Percentiles rank a stretch among this genome's conserved stretches.
Conservation (phyloP, 2,888 invertebrate genomes). For the Hartigia nigra region DNA sequence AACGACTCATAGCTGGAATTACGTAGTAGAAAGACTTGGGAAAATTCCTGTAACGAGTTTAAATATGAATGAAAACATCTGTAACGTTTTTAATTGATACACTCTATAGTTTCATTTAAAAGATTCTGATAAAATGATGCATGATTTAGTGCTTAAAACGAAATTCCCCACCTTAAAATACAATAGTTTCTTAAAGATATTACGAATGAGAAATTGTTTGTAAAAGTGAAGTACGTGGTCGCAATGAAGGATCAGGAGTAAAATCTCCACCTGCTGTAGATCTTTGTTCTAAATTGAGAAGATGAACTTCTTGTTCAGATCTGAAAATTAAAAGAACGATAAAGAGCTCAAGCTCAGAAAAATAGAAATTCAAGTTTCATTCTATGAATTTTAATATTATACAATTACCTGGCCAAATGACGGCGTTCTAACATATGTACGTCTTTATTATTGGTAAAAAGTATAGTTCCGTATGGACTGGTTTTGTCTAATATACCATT, state of each 20-base stretch:
- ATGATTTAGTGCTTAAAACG: no score
- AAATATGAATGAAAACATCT: no score
- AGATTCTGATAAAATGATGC: no score
- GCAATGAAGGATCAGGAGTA: constrained; percentile 67
- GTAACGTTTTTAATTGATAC: no score
- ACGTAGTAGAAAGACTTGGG: no score
- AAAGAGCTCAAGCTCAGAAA: background rate
- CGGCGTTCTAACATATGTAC: constrained; percentile 25
- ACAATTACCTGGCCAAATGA: background rate
- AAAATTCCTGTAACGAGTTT: no score
- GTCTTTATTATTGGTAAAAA: constrained; percentile 61
- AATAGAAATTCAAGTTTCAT: background rate
- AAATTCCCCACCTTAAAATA: no score
- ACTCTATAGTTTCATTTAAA: no score
- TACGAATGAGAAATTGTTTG: constrained; percentile 22
- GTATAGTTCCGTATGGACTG: constrained; percentile 50
- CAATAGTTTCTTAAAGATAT: background rate
- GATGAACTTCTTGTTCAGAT: constrained; percentile 36
- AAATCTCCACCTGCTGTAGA: constrained; percentile 52
- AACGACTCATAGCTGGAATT: no score
- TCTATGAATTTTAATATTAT: background rate
- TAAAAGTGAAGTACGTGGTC: constrained; percentile 65
- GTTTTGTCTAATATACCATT: constrained; percentile 74
- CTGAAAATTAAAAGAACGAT: constrained; percentile 22
- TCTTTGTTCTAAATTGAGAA: constrained; percentile 40